Conservation (phyloP, 2,113 vertebrate genomes). For the Cricetomys ansorgei region DNA sequence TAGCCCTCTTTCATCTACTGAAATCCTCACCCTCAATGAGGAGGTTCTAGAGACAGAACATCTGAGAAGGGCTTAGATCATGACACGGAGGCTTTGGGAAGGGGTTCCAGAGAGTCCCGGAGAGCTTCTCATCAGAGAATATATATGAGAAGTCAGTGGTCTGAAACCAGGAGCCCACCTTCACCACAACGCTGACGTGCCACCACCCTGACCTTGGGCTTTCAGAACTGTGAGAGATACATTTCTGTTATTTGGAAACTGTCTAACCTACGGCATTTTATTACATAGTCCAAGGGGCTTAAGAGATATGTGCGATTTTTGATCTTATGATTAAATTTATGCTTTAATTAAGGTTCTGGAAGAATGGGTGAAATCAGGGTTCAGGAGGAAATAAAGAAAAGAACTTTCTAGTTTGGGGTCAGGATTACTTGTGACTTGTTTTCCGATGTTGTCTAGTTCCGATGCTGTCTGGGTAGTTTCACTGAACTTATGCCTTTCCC, state of each 20-base stretch:
- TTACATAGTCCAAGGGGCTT: not conserved
- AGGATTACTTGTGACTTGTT: not conserved
- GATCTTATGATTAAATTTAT: not conserved
- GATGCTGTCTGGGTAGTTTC: not conserved
- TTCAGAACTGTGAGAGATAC: not conserved
- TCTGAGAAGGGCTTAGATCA: not conserved
- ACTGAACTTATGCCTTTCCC: not conserved
- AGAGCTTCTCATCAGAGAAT: not conserved
- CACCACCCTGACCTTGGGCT: not conserved
- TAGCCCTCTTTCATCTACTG: not conserved
- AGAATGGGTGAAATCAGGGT: not conserved
- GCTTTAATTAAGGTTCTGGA: not conserved
- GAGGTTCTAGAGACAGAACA: too few species aligned
- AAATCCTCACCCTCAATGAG: not conserved
- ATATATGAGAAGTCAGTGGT: not conserved
- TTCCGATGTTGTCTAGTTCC: too few species aligned
- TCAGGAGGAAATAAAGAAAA: not conserved
- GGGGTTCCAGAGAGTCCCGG: not conserved
- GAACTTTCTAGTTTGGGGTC: not conserved
- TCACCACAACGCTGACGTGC: not conserved
- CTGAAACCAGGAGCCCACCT: rapidly evolving
- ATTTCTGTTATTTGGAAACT: not conserved
- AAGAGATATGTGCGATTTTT: not conserved
- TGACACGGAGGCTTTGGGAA: not conserved
- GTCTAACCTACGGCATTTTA: not conserved